These are phyloP conservation scores for Amblyornis subalaris DNA, from an alignment of 2,113 vertebrate species.

Conservation along the genomic window DNA sequence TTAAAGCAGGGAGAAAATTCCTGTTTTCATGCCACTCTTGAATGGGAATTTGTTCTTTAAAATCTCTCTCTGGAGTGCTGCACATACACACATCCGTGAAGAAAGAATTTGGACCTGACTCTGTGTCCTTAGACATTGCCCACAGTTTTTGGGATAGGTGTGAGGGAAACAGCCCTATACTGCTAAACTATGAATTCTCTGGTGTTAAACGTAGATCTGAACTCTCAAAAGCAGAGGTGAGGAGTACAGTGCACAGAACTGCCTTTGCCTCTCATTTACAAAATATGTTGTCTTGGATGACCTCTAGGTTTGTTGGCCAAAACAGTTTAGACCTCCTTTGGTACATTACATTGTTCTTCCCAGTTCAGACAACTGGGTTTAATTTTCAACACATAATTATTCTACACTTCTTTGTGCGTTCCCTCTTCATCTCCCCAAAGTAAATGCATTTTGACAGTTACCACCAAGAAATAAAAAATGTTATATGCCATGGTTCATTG, in stretches of 20 bases:
- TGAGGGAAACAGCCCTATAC: neutral
- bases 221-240: neutral
- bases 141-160: neutral
- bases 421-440: constrained; percentile 7
- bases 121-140: neutral
- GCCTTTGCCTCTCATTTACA: neutral
- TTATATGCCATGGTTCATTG: neutral
- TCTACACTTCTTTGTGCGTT: constrained; percentile 15
- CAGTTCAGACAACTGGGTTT: constrained; percentile 43
- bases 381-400: constrained; percentile 55
- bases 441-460: constrained; percentile 48
- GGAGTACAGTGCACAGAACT: neutral
- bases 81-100: neutral
- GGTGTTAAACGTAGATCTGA: neutral
- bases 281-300: constrained; percentile 22
- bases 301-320: constrained; percentile 10
- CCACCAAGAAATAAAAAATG: constrained; percentile 34
- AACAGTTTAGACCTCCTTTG: constrained; percentile 38
- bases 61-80: neutral
- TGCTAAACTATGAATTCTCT: neutral
- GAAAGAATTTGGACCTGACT: neutral
- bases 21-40: neutral
- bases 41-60: neutral
- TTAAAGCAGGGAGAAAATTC: neutral
- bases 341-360: constrained; percentile 35